Percentiles rank a stretch among this genome's conserved stretches.
These are phyloP conservation scores for Bombyx mandarina DNA, from an alignment of 1,140 invertebrate species.

Conservation along the genomic window DNA sequence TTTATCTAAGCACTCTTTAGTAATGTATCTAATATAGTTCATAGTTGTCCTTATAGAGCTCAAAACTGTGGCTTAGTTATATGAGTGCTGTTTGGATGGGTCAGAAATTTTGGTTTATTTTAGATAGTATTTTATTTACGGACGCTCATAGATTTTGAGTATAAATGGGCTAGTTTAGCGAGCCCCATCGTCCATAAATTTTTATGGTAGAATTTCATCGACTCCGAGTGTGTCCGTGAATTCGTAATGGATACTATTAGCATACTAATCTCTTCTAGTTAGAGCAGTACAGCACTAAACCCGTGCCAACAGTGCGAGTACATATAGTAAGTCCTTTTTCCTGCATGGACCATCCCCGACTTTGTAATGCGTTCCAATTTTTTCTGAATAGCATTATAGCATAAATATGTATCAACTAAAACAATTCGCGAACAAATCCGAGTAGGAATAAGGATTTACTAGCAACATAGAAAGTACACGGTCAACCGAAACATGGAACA, in stretches of 20 bases:
- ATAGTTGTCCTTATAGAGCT: conserved; percentile 37
- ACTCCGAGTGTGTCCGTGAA: conserved; percentile 38
- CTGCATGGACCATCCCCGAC: conserved; percentile 14
- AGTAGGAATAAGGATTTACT: conserved; percentile 34
- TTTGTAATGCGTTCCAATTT: conserved; percentile 4
- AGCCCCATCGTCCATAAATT: conserved; percentile 57
- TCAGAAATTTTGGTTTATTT: conserved; percentile 47
- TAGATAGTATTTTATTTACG: conserved; percentile 50
- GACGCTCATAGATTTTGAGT: conserved; percentile 51
- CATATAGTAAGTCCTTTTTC: conserved; percentile 41
- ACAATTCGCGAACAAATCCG: conserved; percentile 10
- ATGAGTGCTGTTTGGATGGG: conserved; percentile 62
- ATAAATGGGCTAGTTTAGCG: conserved; percentile 58
- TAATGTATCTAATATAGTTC: conserved; percentile 39
- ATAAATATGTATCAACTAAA: conserved; percentile 4
- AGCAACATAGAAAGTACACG: conserved; percentile 7
- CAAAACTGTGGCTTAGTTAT: conserved; percentile 37
- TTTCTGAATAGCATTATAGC: conserved; percentile 12
- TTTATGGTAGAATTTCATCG: conserved; percentile 50
- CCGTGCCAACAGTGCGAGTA: conserved; percentile 27
- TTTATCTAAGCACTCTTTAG: conserved; percentile 31
- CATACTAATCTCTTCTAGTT: conserved; percentile 63
- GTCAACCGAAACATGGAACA: not conserved
- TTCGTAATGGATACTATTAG: conserved; percentile 50
- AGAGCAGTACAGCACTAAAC: conserved; percentile 35